Percentiles rank a stretch among this genome's conserved stretches.
These are phyloP conservation scores for Pterocles burchelli DNA, from an alignment of 2,113 vertebrate species.

Conservation along the genomic window DNA sequence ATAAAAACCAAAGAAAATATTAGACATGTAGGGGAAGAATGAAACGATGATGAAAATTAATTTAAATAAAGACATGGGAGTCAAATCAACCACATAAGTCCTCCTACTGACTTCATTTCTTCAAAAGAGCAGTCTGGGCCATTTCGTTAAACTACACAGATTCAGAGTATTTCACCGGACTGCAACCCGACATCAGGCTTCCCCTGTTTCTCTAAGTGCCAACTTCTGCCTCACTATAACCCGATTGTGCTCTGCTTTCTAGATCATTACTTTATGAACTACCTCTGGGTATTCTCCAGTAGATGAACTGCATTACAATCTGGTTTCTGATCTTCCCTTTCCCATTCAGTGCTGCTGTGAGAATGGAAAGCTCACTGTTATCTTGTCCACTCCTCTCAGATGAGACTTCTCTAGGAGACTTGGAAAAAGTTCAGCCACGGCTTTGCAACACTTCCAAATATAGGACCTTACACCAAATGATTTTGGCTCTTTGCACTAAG, in stretches of 20 bases:
- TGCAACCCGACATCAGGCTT: neutral
- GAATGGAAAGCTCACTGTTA: neutral
- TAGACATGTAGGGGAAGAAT: neutral
- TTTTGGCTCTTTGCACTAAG: neutral
- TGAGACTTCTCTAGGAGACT: neutral
- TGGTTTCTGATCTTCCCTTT: neutral
- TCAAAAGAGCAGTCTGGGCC: neutral
- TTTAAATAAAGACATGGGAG: rapidly evolving
- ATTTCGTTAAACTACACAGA: neutral
- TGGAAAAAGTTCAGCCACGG: neutral
- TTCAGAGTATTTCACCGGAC: neutral
- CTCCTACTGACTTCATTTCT: neutral
- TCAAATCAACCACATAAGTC: neutral
- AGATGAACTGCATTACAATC: neutral
- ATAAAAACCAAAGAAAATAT: neutral
- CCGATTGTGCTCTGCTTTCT: neutral
- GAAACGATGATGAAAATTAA: neutral
- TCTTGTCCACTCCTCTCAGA: neutral
- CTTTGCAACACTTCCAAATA: neutral
- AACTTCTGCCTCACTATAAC: neutral
- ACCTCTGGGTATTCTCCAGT: neutral
- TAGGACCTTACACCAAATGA: neutral
- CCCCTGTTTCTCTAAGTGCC: neutral
- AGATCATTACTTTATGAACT: neutral
- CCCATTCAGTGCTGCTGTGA: neutral